phyloP scores from a whole-genome alignment of 64 coral and sea anemone genomes.

The Pachyseris speciosa region DNA sequence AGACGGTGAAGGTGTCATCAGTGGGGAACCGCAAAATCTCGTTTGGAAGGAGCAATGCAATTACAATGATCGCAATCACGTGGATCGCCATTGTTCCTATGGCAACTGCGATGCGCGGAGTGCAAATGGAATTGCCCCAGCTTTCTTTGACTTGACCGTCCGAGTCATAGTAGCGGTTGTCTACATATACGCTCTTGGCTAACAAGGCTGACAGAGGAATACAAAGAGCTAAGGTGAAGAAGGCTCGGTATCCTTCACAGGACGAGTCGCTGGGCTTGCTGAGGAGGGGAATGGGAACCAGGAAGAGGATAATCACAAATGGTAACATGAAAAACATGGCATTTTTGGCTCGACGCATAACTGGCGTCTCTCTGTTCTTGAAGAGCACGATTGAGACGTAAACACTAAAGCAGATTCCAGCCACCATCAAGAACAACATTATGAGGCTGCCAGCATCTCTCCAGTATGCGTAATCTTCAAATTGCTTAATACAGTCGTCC shows the following conservation, averaged over 20 bases:
- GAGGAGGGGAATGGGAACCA: slow-evolving; percentile 83
- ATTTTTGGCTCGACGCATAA: slow-evolving; percentile 84
- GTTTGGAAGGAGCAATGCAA: slow-evolving; percentile 59
- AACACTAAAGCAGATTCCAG: slow-evolving; percentile 76
- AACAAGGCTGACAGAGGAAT: slow-evolving; percentile 89
- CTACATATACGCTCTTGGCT: slow-evolving; percentile 62
- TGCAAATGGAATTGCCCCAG: slow-evolving; percentile 62
- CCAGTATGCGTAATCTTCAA: slow-evolving; percentile 96
- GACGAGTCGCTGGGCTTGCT: slow-evolving; percentile 78
- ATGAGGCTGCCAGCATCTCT: slow-evolving; percentile 78
- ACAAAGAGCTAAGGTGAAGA: slow-evolving; percentile 82
- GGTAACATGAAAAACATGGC: slow-evolving; percentile 72
- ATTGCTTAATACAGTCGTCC: slow-evolving; percentile 67
- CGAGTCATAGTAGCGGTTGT: slow-evolving; percentile 76
- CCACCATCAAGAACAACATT: slow-evolving; percentile 91
- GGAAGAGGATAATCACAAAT: slow-evolving; percentile 83
- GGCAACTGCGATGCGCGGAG: slow-evolving; percentile 64
- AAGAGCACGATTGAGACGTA: slow-evolving; percentile 80
- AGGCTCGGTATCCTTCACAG: slow-evolving; percentile 86
- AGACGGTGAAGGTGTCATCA: slow-evolving; percentile 67
- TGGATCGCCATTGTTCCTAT: slow-evolving; percentile 69
- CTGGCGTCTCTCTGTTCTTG: slow-evolving; percentile 78
- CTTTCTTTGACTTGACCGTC: slow-evolving; percentile 72
- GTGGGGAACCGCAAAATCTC: slow-evolving; percentile 68
- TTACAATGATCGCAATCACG: slow-evolving; percentile 66